Conservation (phyloP, 2,113 vertebrate genomes). For the Cyrtonyx montezumae region DNA sequence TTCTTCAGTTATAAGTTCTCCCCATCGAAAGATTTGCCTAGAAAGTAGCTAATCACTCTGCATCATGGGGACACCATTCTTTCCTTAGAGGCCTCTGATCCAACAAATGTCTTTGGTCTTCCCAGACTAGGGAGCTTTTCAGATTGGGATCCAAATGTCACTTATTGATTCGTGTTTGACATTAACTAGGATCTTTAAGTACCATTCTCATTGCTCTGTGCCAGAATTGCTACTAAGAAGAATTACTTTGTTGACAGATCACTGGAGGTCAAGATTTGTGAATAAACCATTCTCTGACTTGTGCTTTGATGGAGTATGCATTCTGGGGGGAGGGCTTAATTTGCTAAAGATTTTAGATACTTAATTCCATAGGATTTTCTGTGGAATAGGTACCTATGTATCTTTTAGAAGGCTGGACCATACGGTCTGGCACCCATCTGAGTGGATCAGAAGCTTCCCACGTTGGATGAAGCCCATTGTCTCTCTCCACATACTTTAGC, state of each 20-base stretch:
- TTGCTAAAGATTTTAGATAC: not conserved
- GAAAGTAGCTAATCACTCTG: not conserved
- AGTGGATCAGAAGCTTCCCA: not conserved
- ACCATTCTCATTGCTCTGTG: not conserved
- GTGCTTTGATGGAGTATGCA: not conserved
- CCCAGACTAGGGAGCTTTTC: not conserved
- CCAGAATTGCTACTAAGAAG: not conserved
- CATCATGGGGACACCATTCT: not conserved
- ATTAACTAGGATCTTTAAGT: not conserved
- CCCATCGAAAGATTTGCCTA: not conserved
- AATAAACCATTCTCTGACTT: not conserved
- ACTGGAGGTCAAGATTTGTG: not conserved
- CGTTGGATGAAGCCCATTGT: conserved; percentile 10
- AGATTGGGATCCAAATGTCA: not conserved
- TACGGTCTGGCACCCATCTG: not conserved
- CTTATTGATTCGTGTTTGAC: not conserved
- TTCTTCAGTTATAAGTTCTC: not conserved
- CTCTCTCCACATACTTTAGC: conserved; percentile 15
- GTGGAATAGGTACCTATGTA: not conserved
- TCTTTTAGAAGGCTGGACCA: not conserved
- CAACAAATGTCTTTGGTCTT: not conserved
- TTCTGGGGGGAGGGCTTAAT: not conserved
- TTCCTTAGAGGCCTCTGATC: not conserved
- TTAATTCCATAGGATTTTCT: not conserved
- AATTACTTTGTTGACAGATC: not conserved